These are phyloP conservation scores for Tragopan temminckii DNA, from an alignment of 2,797 vertebrate species.

Conservation along the genomic window DNA sequence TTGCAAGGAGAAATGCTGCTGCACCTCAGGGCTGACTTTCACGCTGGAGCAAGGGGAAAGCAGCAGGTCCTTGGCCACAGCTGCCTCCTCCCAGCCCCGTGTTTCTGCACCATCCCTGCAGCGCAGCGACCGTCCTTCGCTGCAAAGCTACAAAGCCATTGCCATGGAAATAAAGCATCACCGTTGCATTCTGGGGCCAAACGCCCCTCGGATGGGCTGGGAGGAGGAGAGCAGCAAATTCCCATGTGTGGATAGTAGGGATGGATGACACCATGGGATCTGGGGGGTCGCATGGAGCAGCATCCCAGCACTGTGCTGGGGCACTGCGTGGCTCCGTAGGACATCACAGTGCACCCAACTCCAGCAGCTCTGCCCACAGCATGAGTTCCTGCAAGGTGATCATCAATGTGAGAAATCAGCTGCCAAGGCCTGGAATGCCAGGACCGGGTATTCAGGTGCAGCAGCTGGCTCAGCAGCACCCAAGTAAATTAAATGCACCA, in stretches of 20 bases:
- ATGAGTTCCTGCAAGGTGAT: background rate
- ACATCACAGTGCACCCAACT: background rate
- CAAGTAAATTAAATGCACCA: conserved; percentile 57
- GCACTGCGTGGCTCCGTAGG: rapidly evolving
- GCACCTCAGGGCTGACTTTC: conserved; percentile 8
- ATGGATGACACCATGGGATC: rapidly evolving
- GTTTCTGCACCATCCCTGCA: background rate
- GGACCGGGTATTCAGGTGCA: conserved; percentile 28
- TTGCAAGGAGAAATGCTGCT: background rate
- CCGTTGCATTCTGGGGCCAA: rapidly evolving
- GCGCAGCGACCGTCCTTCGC: background rate
- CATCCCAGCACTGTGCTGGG: background rate
- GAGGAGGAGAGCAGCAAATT: background rate
- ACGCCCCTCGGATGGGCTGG: background rate
- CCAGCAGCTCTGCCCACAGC: rapidly evolving
- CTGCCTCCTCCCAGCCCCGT: background rate
- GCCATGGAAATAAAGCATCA: background rate
- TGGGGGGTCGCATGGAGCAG: background rate
- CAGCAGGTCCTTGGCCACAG: background rate
- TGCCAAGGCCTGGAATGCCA: background rate
- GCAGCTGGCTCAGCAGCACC: conserved; percentile 40
- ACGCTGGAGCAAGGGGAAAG: background rate
- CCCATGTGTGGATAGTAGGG: rapidly evolving
- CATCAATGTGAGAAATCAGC: conserved; percentile 21
- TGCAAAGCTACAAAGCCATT: background rate